phyloP scores from a whole-genome alignment of 2,888 invertebrate genomes.

The Ernsta delagoae region DNA sequence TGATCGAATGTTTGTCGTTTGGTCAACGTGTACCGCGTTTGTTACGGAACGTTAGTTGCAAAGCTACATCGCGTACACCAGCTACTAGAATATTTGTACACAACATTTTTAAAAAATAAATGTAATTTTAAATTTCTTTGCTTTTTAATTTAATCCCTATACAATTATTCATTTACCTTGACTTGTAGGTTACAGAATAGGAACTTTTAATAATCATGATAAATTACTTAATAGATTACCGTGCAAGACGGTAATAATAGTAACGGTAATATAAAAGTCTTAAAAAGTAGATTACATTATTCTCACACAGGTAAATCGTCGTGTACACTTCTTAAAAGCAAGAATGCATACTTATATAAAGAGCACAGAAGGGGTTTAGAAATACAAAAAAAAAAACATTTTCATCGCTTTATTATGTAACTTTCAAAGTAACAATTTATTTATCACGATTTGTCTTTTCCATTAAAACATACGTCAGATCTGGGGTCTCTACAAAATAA shows the following conservation, averaged over 20 bases:
- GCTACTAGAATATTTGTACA: constrained; percentile 77
- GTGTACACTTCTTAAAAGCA: too few species aligned
- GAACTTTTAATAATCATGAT: too few species aligned
- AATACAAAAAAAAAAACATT: constrained; percentile 32
- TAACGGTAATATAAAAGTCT: too few species aligned
- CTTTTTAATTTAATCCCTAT: too few species aligned
- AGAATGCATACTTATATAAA: not conserved
- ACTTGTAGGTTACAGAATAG: too few species aligned
- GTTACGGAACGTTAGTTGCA: constrained; percentile 43
- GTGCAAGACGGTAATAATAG: too few species aligned
- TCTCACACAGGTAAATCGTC: too few species aligned
- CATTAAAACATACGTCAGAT: constrained; percentile 70
- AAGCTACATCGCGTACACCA: constrained; percentile 62
- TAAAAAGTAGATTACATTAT: too few species aligned
- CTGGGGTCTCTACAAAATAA: constrained; percentile 59
- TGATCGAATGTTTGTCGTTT: not conserved
- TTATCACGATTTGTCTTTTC: constrained; percentile 81
- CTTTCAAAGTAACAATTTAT: constrained; percentile 72
- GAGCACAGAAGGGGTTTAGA: not conserved
- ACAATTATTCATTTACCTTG: too few species aligned
- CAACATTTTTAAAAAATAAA: constrained; percentile 74
- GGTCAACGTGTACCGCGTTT: constrained; percentile 4
- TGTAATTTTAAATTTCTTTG: constrained; percentile 44
- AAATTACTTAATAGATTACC: too few species aligned
- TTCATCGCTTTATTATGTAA: constrained; percentile 65